These are phyloP conservation scores for Ascidia mentula DNA, from an alignment of 23 tunicate genomes.

Conservation along the genomic window DNA sequence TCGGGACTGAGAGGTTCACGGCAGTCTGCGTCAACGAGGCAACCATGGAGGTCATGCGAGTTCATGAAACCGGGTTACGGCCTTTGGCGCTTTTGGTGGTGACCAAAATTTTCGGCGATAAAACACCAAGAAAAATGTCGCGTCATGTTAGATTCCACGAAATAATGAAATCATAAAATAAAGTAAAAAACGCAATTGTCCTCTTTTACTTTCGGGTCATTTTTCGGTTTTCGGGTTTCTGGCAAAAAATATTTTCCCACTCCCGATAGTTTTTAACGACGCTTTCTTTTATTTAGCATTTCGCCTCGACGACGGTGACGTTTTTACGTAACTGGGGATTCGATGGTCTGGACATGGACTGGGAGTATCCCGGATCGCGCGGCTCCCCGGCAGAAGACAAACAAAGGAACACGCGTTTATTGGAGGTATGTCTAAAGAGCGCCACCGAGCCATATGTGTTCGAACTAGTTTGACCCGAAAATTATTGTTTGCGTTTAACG, in stretches of 20 bases:
- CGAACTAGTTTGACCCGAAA: no score
- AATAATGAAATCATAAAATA: no score
- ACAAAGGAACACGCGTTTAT: slow-evolving; percentile 50
- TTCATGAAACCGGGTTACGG: not conserved
- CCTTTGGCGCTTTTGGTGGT: no score
- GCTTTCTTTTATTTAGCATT: slow-evolving; percentile 22
- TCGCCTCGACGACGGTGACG: slow-evolving; percentile 62
- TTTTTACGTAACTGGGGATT: slow-evolving; percentile 73
- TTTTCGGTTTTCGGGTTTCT: no score
- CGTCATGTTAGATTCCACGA: no score
- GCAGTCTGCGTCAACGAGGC: slow-evolving; percentile 56
- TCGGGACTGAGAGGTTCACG: slow-evolving; percentile 88
- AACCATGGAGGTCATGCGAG: slow-evolving; percentile 52
- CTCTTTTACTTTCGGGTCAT: no score
- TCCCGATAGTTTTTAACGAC: no score
- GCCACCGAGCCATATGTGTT: not conserved
- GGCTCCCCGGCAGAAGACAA: slow-evolving; percentile 94
- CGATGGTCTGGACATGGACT: slow-evolving; percentile 96
- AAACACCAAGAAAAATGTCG: no score
- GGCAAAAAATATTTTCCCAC: no score
- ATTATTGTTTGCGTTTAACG: no score
- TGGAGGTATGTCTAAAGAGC: slow-evolving; percentile 24
- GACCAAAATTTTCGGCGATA: no score
- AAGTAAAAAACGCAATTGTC: no score
- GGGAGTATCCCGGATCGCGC: slow-evolving; percentile 97